Base-by-base conservation (phyloP, 2,113 vertebrate species). In the Megaceryle maxima region DNA sequence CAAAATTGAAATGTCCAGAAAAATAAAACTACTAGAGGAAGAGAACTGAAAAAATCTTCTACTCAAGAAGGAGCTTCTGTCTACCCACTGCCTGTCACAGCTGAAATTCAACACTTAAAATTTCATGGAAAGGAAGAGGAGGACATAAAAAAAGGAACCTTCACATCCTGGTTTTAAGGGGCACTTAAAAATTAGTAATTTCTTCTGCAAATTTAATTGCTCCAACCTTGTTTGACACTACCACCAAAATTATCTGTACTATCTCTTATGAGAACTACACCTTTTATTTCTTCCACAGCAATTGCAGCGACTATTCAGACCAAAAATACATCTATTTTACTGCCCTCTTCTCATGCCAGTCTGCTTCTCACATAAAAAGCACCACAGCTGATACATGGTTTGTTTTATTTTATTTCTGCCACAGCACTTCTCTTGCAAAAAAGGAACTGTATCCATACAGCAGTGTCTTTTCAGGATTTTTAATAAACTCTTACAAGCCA, bases 391-490 rank as follows among this genome's bases (percentile, higher is more conserved):
- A 69, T 20, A 22, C 4, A 24, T 3, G 13, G 0, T 44, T 19
- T 51, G 20, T 24, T 31, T 76, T 31, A n/a, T 39, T 77, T 85
- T 35, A 37, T 39, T 77, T 78, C 51, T 79, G n/a, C 16, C 13
- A 33, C 29, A 75, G 10, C 13, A 39, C 7, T 37, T 56, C 3
- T 0, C 24, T 28, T 76, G 56, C 1, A 5, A 43, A 85, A 76
- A 56, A 0, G 0, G 5, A 88, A 60, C 6, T 33, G 35, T 19
- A 55, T 60, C 25, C 19, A 46, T 8, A 43, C 0, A 5, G 10
- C 4, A 43, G 16, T 2, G 1, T 5, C 26, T 44, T 28, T 35
- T 33, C 16, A 39, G 53, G 55, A 46, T 64, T 63, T 81, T 18
- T 10, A 37, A 73, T 17, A 11, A 63, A 35, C 6, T 28, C 10